These are phyloP conservation scores for Xenops minutus DNA, from an alignment of 2,797 vertebrate genomes.

Conservation along the genomic window DNA sequence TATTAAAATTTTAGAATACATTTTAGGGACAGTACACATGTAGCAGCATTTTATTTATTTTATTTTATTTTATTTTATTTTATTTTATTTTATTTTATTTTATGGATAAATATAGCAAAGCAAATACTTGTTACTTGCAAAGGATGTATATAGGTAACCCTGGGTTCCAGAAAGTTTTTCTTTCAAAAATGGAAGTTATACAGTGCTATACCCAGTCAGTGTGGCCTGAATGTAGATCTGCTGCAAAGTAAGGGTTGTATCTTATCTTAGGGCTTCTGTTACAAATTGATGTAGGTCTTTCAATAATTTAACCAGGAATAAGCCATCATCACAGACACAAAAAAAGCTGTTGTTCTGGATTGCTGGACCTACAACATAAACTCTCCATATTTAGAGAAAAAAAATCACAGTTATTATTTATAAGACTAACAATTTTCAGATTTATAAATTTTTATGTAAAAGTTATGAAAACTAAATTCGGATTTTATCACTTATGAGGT, in stretches of 20 bases:
- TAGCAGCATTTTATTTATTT: neutral
- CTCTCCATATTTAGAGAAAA: neutral
- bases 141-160: neutral
- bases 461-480: neutral
- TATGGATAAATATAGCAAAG: rapidly evolving
- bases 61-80: neutral
- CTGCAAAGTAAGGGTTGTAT: neutral
- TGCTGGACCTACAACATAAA: neutral
- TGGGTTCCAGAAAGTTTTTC: neutral
- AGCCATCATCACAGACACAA: neutral
- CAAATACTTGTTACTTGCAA: neutral
- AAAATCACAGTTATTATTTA: neutral
- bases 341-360: neutral
- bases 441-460: neutral
- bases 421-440: neutral
- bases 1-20: neutral
- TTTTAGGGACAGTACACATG: neutral
- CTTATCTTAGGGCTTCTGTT: neutral
- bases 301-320: neutral
- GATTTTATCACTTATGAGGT: neutral
- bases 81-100: neutral
- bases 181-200: neutral
- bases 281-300: neutral
- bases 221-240: neutral
- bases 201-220: neutral